These are phyloP conservation scores for Palythoa grandis DNA, from an alignment of 92 coral and sea anemone species.

Conservation along the genomic window DNA sequence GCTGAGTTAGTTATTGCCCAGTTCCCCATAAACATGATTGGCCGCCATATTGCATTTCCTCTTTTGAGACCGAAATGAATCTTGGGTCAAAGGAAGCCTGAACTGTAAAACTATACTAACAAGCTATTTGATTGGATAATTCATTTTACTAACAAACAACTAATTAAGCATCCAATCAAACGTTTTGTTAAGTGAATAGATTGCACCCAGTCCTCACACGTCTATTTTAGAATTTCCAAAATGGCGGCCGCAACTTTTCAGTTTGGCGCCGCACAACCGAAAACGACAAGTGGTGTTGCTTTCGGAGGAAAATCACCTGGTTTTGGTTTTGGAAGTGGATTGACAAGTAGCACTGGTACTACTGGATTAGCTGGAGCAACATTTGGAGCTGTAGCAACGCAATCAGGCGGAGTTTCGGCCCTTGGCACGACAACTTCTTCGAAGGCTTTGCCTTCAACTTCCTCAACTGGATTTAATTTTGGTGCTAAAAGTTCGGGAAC, in stretches of 20 bases:
- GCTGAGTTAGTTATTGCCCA: neutral
- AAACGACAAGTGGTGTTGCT: constrained; percentile 16
- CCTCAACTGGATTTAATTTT: constrained; percentile 24
- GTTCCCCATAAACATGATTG: neutral
- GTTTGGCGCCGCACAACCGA: constrained; percentile 42
- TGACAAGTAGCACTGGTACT: neutral
- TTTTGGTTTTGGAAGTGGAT: constrained; percentile 30
- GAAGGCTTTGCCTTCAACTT: constrained; percentile 20
- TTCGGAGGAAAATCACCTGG: constrained; percentile 40
- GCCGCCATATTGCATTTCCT: constrained; percentile 48
- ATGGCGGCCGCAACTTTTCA: constrained; percentile 47
- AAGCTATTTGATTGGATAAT: constrained; percentile 31
- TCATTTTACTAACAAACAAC: neutral
- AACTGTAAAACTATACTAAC: neutral
- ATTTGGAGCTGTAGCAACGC: constrained; percentile 43
- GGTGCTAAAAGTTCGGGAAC: constrained; percentile 16
- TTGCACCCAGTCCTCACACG: constrained; percentile 1
- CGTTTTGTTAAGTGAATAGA: neutral
- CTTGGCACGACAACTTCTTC: constrained; percentile 21
- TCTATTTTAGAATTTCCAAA: neutral
- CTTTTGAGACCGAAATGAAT: constrained; percentile 27
- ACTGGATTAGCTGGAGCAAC: constrained; percentile 14
- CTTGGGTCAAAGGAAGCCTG: neutral
- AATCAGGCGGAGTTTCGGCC: constrained; percentile 36
- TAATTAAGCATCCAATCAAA: constrained; percentile 15